A percentile compares a stretch with the other conserved stretches of the same genome.
phyloP scores from a whole-genome alignment of 1,140 invertebrate genomes.

The Caligus rogercresseyi region DNA sequence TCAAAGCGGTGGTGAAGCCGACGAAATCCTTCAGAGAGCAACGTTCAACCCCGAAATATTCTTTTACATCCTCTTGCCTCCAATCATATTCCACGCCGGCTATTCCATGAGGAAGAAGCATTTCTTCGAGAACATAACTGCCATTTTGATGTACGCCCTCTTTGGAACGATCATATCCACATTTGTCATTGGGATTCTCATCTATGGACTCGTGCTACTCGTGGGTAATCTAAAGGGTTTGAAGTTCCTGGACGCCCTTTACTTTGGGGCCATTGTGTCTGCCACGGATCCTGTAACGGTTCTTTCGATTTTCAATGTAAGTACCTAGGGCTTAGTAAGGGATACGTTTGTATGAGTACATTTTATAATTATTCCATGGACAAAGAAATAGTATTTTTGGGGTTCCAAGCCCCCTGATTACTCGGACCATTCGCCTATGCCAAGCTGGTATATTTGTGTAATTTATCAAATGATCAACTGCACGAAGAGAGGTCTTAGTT shows the following conservation, averaged over 20 bases:
- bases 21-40: conserved; percentile 36
- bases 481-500: no score
- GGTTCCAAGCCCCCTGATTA: no score
- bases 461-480: no score
- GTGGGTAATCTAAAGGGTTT: conserved; percentile 53
- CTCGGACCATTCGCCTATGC: no score
- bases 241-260: conserved; percentile 74
- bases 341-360: no score
- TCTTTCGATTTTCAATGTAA: conserved; percentile 46
- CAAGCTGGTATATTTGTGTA: no score
- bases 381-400: no score
- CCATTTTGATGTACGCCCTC: conserved; percentile 85
- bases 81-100: conserved; percentile 96
- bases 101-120: conserved; percentile 94
- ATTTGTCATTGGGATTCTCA: conserved; percentile 39
- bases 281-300: conserved; percentile 86
- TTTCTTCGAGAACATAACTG: conserved; percentile 90
- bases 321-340: no score
- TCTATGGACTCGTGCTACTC: conserved; percentile 64
- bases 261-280: conserved; percentile 88
- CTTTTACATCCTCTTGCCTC: conserved; percentile 91
- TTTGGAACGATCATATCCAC: conserved; percentile 23
- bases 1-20: neutral
- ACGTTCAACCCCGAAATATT: conserved; percentile 96
- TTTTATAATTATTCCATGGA: no score